Evolutionary conservation across 2,113 vertebrate genomes (phyloP).

Genomic region (Alethe diademata): DNA sequence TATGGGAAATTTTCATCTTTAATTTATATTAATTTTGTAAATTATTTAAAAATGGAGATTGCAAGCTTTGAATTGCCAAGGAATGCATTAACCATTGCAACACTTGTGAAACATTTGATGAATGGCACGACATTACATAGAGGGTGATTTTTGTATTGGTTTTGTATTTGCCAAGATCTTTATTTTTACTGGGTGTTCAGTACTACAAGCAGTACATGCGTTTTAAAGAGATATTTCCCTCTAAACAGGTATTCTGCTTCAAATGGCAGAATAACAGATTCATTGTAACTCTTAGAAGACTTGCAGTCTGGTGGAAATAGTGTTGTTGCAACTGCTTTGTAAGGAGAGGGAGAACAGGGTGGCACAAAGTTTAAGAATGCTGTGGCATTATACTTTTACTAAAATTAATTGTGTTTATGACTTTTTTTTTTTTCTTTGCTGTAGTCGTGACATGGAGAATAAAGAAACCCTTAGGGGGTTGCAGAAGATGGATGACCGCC

Average conservation of each 20-base stretch:
- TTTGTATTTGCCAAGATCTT: not conserved
- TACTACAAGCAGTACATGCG: not conserved
- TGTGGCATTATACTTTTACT: not conserved
- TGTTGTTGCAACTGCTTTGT: not conserved
- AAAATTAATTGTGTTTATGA: not conserved
- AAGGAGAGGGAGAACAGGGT: not conserved
- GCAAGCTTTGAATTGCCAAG: not conserved
- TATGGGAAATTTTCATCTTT: not conserved
- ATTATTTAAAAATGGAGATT: not conserved
- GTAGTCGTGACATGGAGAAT: conserved; percentile 86
- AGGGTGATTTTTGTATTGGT: not conserved
- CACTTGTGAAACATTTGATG: not conserved
- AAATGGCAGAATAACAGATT: not conserved
- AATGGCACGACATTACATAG: not conserved
- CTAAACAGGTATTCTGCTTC: not conserved
- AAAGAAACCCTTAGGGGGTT: conserved; percentile 87
- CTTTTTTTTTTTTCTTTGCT: conserved; percentile 30
- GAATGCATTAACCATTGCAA: not conserved
- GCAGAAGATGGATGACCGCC: conserved; percentile 91
- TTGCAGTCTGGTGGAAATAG: not conserved
- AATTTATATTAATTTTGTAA: not conserved
- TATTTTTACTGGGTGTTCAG: not conserved
- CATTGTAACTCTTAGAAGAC: not conserved
- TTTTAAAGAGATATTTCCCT: not conserved
- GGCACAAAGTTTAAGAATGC: not conserved